Base-by-base conservation (phyloP, 2,113 vertebrate genomes). In the Chaetura pelagica region DNA sequence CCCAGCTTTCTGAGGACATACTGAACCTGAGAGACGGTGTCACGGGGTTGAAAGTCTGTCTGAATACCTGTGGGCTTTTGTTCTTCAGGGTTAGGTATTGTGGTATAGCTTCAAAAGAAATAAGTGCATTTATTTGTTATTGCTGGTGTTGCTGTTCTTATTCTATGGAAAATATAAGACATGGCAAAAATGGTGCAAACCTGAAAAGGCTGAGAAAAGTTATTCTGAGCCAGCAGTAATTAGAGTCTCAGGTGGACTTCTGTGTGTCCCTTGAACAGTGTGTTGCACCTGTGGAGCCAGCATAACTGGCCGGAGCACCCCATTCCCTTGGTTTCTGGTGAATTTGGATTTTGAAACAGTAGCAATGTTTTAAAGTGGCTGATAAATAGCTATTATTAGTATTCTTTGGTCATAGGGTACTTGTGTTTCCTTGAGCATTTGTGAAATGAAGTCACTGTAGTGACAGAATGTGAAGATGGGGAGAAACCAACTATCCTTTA, bases 311-410 rank as follows among this genome's bases (percentile, higher is more conserved):
- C 44, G 35, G 49, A 63, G 77, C 40, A 12, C 58, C 52, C 8
- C 15, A 12, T 58, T 17, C 10, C 67, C 34, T 62, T 59, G 20
- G 32, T n/a, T 83, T 74, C 63, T 29, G 68, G 72, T 61, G 58
- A 87, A 48, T 83, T 90, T 71, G 44, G 78, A 48, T 83, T 90
- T 71, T 48, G 78, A 59, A 92, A 84, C 83, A 81, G 8, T 7
- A 44, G 38, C 32, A 27, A 4, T 32, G 61, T 67, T 78, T 77
- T 63, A 21, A 78, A 69, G n/a, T 20, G 48, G 32, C 30, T 71
- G 57, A 46, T 77, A 84, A 77, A 73, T 62, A 67, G 55, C 66
- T 81, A 9, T 30, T 61, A 19, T 10, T 89, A 42, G 20, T 71
- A 35, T 24, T 83, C 62, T 69, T 59, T 57, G 76, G 12, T 77